These are phyloP conservation scores for Tinea pellionella DNA, from an alignment of 2,888 invertebrate species.

Conservation along the genomic window DNA sequence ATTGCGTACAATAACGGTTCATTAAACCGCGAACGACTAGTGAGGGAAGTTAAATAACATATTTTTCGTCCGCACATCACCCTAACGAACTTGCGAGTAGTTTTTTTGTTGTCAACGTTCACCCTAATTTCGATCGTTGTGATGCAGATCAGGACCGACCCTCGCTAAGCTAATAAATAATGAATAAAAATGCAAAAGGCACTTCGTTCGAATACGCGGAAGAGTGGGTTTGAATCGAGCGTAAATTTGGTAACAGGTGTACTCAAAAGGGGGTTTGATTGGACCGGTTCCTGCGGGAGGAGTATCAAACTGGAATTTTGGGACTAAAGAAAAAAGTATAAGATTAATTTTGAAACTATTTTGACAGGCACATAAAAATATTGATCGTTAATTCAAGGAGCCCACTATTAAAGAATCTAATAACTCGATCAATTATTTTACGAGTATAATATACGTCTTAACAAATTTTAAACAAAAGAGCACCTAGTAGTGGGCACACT, in stretches of 20 bases:
- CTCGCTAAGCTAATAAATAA: conserved; percentile 34
- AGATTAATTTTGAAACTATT: not conserved
- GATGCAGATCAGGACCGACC: conserved; percentile 22
- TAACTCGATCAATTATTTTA: too few species aligned
- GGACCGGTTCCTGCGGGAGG: conserved; percentile 17
- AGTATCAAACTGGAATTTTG: conserved; percentile 5
- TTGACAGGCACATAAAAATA: not conserved
- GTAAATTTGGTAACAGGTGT: conserved; percentile 55
- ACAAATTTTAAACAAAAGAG: too few species aligned
- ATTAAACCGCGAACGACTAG: conserved; percentile 42
- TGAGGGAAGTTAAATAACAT: conserved; percentile 21
- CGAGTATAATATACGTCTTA: too few species aligned
- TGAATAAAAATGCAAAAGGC: conserved; percentile 51
- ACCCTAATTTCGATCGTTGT: conserved; percentile 17
- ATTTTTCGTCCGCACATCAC: conserved; percentile 11
- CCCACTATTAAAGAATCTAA: not conserved
- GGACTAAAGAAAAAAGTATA: not conserved
- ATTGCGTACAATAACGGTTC: conserved; percentile 53
- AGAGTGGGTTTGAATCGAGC: conserved; percentile 49
- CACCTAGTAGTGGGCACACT: too few species aligned
- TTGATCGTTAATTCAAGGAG: not conserved
- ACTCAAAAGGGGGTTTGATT: conserved; percentile 25
- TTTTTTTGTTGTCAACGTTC: conserved; percentile 23
- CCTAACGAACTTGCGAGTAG: conserved; percentile 19
- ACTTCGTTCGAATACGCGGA: conserved; percentile 33